Percentiles rank a stretch among this genome's conserved stretches.
These are phyloP conservation scores for Graphium colonna DNA, from an alignment of 2,888 invertebrate genomes.

Conservation along the genomic window DNA sequence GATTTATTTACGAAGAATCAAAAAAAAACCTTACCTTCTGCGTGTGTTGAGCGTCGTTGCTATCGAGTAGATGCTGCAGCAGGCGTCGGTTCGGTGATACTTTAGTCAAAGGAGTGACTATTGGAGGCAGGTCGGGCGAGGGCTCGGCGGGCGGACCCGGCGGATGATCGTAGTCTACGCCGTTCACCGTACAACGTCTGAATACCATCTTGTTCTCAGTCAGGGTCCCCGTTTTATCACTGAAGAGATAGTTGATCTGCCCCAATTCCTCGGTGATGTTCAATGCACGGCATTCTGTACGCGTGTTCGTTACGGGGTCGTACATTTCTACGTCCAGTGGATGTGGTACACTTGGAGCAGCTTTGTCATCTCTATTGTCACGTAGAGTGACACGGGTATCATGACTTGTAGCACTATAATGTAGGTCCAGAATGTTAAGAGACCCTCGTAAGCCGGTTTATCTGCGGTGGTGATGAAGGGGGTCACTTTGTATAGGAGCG, in stretches of 20 bases:
- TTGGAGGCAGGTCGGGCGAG: conserved; percentile 67
- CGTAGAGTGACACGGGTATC: conserved; percentile 98
- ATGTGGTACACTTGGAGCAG: conserved; percentile 97
- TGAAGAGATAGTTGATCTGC: conserved; percentile 94
- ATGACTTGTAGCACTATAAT: conserved; percentile 97
- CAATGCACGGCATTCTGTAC: conserved; percentile 90
- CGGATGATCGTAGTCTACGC: conserved; percentile 93
- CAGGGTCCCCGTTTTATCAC: conserved; percentile 98
- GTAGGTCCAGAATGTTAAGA: conserved; percentile 96
- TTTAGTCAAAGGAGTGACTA: conserved; percentile 67
- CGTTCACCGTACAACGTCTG: conserved; percentile 92
- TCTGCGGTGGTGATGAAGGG: conserved; percentile 84
- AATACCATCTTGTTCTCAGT: conserved; percentile 99
- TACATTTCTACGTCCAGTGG: conserved; percentile 92
- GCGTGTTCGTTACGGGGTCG: conserved; percentile 89
- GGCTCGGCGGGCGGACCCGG: conserved; percentile 86
- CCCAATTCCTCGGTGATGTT: conserved; percentile 99
- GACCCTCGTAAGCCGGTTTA: conserved; percentile 85
- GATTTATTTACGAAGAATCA: too few relatives aligned
- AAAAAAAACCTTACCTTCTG: conserved; percentile 80
- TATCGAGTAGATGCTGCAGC: conserved; percentile 61
- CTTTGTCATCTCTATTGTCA: conserved; percentile 97
- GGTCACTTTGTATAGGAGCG: conserved; percentile 67
- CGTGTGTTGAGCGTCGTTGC: conserved; percentile 78
- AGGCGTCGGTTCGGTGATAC: conserved; percentile 67